These are phyloP conservation scores for Eudemis profundana DNA, from an alignment of 2,888 invertebrate genomes.

Conservation along the genomic window DNA sequence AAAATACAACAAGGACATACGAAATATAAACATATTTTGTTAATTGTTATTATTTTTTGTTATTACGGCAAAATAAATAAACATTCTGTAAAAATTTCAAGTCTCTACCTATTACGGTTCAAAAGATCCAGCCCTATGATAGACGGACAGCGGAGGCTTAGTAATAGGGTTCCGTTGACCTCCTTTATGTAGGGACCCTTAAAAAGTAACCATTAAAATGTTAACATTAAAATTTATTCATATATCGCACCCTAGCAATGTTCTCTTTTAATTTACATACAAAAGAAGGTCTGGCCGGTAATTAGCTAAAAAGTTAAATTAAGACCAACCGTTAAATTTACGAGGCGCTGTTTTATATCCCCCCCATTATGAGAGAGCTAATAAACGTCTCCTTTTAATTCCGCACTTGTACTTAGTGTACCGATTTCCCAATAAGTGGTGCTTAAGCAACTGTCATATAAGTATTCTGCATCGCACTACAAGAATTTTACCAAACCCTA, in stretches of 20 bases:
- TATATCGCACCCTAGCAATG: not conserved
- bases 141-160: too few relatives aligned
- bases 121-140: too few relatives aligned
- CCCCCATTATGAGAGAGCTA: slow-evolving; percentile 8
- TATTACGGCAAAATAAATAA: too few relatives aligned
- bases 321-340: slow-evolving; percentile 19
- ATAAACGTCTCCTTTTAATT: slow-evolving; percentile 1
- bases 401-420: not conserved
- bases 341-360: slow-evolving; percentile 25
- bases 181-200: too few relatives aligned
- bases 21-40: too few relatives aligned
- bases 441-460: not conserved
- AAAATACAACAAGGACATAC: too few relatives aligned
- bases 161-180: too few relatives aligned
- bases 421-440: not conserved
- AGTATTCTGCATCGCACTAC: slow-evolving; percentile 1
- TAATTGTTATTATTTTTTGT: too few relatives aligned
- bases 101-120: too few relatives aligned
- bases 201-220: not conserved
- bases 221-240: not conserved
- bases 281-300: slow-evolving; percentile 12
- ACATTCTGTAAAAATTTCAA: too few relatives aligned
- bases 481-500: not conserved
- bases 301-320: slow-evolving; percentile 31
- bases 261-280: slow-evolving; percentile 18